These are phyloP conservation scores for Thereva nobilitata DNA, from an alignment of 2,888 invertebrate species.

Conservation along the genomic window DNA sequence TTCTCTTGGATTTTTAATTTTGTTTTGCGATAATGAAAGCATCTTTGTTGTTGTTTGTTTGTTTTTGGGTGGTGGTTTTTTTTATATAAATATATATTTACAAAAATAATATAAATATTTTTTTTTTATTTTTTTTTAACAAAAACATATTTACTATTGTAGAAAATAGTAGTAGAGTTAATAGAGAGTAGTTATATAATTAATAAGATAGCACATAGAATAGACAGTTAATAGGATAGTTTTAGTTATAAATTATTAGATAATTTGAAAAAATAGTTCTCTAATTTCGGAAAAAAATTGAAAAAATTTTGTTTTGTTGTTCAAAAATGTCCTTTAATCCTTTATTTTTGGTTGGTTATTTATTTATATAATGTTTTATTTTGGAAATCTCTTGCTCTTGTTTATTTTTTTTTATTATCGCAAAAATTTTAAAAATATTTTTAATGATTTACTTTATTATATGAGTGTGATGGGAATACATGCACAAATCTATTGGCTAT, in stretches of 20 bases:
- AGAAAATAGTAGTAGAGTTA: constrained; percentile 7
- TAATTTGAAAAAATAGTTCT: constrained; percentile 11
- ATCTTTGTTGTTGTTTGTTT: constrained; percentile 52
- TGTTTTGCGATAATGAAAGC: constrained; percentile 56
- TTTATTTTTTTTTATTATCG: constrained; percentile 27
- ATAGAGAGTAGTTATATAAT: not conserved
- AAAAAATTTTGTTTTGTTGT: constrained; percentile 16
- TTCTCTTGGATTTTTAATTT: constrained; percentile 38
- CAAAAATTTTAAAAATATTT: constrained; percentile 16
- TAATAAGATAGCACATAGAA: constrained; percentile 24
- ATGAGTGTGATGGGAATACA: not conserved
- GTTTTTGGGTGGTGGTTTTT: not conserved
- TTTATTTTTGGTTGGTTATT: constrained; percentile 32
- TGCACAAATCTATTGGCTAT: too few species aligned
- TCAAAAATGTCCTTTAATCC: not conserved
- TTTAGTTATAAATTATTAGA: not conserved
- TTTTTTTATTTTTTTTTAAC: constrained; percentile 15
- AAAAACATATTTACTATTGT: constrained; percentile 13
- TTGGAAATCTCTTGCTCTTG: not conserved
- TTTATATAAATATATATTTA: too few species aligned
- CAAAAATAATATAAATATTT: too few species aligned
- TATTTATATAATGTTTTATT: constrained; percentile 1
- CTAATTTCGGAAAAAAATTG: constrained; percentile 21
- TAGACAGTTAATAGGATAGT: constrained; percentile 20
- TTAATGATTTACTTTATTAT: not conserved